Base-by-base conservation (phyloP, 2,888 invertebrate genomes). In the Molorchus minor region DNA sequence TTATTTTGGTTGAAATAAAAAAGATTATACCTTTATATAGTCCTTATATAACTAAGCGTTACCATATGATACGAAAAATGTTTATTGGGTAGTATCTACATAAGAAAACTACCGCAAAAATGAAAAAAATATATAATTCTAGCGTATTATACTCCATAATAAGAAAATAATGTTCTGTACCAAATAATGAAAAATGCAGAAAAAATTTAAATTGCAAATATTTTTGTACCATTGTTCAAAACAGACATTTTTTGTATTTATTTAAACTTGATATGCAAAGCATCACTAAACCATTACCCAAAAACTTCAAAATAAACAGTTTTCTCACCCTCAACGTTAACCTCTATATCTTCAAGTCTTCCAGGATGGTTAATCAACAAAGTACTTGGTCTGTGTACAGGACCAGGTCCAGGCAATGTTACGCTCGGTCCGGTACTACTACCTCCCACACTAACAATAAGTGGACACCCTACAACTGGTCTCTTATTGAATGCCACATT, bases 401-500 rank as follows among this genome's bases (percentile, higher is more conserved):
- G 89, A 53, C 88, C 89, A 0, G 90, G 90, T 2, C 90, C 89
- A 1, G 89, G 89, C 43, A 90, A 81, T 0, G 89, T 88, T 2
- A 90, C 90, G 63, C 88, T 86, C 0, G 90, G 89, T 12, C 89
- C 89, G 36, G 83, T 81, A 12, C 84, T 82, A 55, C 88, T 87
- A 41, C 88, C 88, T 55, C 83, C 84, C 30, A 96, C 92, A 73
- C 88, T 87, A 35, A 95, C 94, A 67, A 92, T 87, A 66, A 96
- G 90, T n/a, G 96, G 96, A 78, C 96, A 96, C 61, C 95, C 96
- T 51, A 90, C 88, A 16, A 92, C 89, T 45, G 90, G 85, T 79
- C 92, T 88, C 82, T 96, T 96, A 82, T 98, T 99, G 82, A 99
- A 99, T 59, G 96, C 95, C 62, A 99, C 97, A 83, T 96, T 96